Percentiles rank a stretch among this genome's conserved stretches.
phyloP scores from a whole-genome alignment of 2,888 invertebrate species.

The Lasiommata megera region DNA sequence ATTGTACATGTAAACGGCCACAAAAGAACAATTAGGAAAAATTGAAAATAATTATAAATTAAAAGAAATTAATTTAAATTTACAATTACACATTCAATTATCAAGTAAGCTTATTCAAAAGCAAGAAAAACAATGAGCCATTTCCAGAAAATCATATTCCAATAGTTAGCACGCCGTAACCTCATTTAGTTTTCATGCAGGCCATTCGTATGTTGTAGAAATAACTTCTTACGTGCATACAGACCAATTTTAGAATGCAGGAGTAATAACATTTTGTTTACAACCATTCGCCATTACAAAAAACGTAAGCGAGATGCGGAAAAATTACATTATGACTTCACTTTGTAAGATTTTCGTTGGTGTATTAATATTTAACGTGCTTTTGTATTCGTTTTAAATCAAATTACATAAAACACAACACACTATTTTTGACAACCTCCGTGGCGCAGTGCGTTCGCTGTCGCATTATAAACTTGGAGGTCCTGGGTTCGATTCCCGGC shows the following conservation, averaged over 20 bases:
- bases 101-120: too few species aligned
- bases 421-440: too few species aligned
- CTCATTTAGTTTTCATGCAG: constrained; percentile 35
- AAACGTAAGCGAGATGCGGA: neutral
- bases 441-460: too few species aligned
- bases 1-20: too few species aligned
- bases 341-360: neutral
- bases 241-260: constrained; percentile 10
- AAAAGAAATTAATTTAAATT: too few species aligned
- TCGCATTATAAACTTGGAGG: too few species aligned
- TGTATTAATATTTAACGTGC: neutral
- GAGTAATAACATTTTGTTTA: constrained; percentile 1
- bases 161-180: constrained; percentile 25
- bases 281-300: constrained; percentile 1
- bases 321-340: neutral
- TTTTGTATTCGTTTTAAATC: neutral
- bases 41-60: too few species aligned
- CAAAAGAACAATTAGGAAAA: too few species aligned
- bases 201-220: constrained; percentile 25
- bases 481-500: too few species aligned
- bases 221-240: constrained; percentile 23
- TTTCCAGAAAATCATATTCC: constrained; percentile 16
- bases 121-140: too few species aligned
- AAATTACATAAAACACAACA: neutral
- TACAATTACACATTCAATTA: too few species aligned